Evolutionary conservation across 2,888 invertebrate species (phyloP), one percentile per base, ranked within the genome.

Genomic region (Lasioglossum malachurum): DNA sequence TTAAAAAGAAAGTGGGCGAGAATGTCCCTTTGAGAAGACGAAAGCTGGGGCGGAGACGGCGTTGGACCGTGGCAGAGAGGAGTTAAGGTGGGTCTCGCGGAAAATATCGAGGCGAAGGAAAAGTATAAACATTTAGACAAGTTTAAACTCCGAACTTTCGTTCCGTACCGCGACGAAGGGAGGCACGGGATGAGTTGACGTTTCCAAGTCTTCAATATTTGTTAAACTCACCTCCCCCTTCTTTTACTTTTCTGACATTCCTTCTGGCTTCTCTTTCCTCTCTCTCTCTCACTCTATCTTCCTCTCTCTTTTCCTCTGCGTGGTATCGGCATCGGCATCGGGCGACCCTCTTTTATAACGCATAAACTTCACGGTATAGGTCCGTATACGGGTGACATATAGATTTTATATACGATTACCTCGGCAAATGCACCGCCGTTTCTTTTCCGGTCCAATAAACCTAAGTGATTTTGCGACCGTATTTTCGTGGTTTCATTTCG

Each of bases 401-500:
- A 92, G 90, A 93, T 93, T 93, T 93, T 92, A 91, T 93, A 91
- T 92, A 91, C 90, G 93, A 92, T 92, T 93, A 92, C 92, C 84
- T 83, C 83, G 80, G 69, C 89, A 88, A 93, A 91, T 91, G 90
- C 88, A 91, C 85, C 88, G 79, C 67, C 87, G 82, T 88, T 88
- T 87, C 83, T 86, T 81, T 88, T 89, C 87, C 84, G 86, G 67
- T 87, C 69, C 91, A 89, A 91, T 92, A 92, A 91, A 92, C 90
- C 88, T 92, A 91, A 94, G 94, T 94, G 94, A 94, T 94, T 94
- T 94, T 89, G 87, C 87, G 88, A 90, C 89, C 93, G 89, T 93
- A 94, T 93, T 92, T 93, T 92, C 87, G 90, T 89, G 91, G 91
- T 91, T 93, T 92, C 92, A 92, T 93, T 93, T 90, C 91, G 83